phyloP scores from a whole-genome alignment of 2,888 invertebrate genomes.

The Cacoxenus indagator region DNA sequence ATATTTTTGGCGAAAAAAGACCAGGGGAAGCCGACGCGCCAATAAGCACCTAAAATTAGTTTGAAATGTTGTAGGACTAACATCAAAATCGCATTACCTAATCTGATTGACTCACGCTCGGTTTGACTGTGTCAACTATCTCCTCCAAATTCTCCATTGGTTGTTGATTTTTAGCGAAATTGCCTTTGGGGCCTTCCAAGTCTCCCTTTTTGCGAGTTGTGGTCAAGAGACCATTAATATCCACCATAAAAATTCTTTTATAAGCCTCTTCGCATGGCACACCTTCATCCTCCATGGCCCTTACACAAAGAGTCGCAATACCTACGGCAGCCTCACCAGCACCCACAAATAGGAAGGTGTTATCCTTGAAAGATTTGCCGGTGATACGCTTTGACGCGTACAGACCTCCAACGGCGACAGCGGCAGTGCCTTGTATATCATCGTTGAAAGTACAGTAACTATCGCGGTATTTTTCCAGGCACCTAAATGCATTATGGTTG shows the following conservation, averaged over 20 bases:
- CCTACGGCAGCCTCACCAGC: slow-evolving; percentile 94
- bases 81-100: neutral
- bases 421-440: slow-evolving; percentile 98
- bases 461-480: slow-evolving; percentile 90
- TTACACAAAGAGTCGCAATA: slow-evolving; percentile 89
- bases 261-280: slow-evolving; percentile 80
- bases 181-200: slow-evolving; percentile 78
- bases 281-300: slow-evolving; percentile 86
- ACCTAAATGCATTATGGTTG: slow-evolving; percentile 95
- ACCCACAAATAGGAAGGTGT: slow-evolving; percentile 92
- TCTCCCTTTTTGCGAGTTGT: slow-evolving; percentile 77
- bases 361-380: slow-evolving; percentile 84
- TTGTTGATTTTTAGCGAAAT: slow-evolving; percentile 83
- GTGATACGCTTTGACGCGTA: slow-evolving; percentile 70
- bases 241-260: slow-evolving; percentile 94
- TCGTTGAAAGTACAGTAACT: slow-evolving; percentile 98
- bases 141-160: slow-evolving; percentile 84
- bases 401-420: slow-evolving; percentile 95
- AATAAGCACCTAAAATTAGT: slow-evolving; percentile 68
- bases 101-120: slow-evolving; percentile 78
- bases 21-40: slow-evolving; percentile 94
- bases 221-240: slow-evolving; percentile 90
- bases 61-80: neutral
- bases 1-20: slow-evolving; percentile 89
- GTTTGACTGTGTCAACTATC: slow-evolving; percentile 87